Evolutionary conservation across 2,888 invertebrate species (phyloP).

Genomic region (Drosophila macrospina): DNA sequence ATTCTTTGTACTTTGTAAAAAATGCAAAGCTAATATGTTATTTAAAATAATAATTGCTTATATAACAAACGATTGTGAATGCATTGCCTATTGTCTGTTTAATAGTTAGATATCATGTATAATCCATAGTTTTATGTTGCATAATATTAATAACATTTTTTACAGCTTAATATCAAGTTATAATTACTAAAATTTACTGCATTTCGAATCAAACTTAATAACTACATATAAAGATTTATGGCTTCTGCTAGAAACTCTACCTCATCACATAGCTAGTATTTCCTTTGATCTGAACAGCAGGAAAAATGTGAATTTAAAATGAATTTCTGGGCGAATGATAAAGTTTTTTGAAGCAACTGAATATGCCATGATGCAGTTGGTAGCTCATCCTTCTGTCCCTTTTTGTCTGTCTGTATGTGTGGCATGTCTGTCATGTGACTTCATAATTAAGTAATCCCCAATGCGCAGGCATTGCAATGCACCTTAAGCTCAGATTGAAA

Average conservation of each 20-base stretch:
- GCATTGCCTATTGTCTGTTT: too few relatives aligned
- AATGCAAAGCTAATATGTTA: too few relatives aligned
- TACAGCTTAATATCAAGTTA: too few relatives aligned
- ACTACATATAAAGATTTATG: too few relatives aligned
- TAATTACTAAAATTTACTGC: background rate
- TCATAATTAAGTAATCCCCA: conserved; percentile 78
- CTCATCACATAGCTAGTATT: background rate
- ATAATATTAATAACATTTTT: too few relatives aligned
- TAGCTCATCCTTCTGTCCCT: conserved; percentile 1
- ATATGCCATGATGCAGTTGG: conserved; percentile 20
- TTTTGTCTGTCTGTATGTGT: conserved; percentile 14
- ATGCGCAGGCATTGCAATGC: conserved; percentile 57
- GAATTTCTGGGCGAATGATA: conserved; percentile 29
- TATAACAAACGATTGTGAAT: too few relatives aligned
- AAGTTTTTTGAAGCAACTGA: conserved; percentile 27
- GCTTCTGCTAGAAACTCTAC: background rate
- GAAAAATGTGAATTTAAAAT: conserved; percentile 32
- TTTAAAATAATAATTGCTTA: too few relatives aligned
- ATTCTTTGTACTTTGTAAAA: too few relatives aligned
- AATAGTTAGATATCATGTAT: too few relatives aligned
- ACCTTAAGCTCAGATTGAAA: conserved; percentile 65
- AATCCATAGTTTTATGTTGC: too few relatives aligned
- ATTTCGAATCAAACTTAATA: too few relatives aligned
- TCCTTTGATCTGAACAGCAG: background rate
- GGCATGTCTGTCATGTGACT: conserved; percentile 46